Conservation (phyloP, 1,140 invertebrate species). For the Eueides isabella region DNA sequence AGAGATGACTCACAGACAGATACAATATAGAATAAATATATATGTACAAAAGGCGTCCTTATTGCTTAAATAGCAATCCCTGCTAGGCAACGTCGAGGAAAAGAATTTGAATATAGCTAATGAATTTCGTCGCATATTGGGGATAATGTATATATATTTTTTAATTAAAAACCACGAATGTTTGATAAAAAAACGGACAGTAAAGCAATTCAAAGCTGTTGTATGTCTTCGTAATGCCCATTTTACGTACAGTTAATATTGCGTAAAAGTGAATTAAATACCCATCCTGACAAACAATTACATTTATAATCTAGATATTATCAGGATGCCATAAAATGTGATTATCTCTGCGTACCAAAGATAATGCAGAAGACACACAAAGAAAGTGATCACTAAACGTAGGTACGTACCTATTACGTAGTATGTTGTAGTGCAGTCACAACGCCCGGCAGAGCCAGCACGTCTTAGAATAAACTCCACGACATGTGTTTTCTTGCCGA, state of each 20-base stretch:
- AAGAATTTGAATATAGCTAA: conserved; percentile 1
- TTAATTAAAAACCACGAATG: neutral
- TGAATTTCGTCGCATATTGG: neutral
- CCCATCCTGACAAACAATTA: too few relatives aligned
- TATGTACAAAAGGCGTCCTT: too few relatives aligned
- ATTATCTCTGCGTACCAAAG: too few relatives aligned
- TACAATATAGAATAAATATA: too few relatives aligned
- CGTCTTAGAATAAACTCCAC: conserved; percentile 32
- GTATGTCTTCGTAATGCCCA: neutral
- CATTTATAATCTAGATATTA: too few relatives aligned
- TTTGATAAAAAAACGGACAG: neutral
- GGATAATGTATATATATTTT: neutral
- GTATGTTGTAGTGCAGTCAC: conserved; percentile 11
- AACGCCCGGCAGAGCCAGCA: conserved; percentile 20
- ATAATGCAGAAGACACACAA: neutral
- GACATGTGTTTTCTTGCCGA: conserved; percentile 33
- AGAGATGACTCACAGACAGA: neutral
- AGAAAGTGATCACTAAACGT: conserved; percentile 5
- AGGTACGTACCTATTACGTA: conserved; percentile 4
- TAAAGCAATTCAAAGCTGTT: neutral
- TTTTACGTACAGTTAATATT: too few relatives aligned
- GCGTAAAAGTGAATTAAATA: too few relatives aligned
- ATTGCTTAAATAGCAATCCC: too few relatives aligned
- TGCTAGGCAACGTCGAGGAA: too few relatives aligned
- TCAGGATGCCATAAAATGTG: too few relatives aligned